Percentiles rank a stretch among this genome's conserved stretches.
phyloP scores from a whole-genome alignment of 1,140 invertebrate genomes.

The Limonius californicus region DNA sequence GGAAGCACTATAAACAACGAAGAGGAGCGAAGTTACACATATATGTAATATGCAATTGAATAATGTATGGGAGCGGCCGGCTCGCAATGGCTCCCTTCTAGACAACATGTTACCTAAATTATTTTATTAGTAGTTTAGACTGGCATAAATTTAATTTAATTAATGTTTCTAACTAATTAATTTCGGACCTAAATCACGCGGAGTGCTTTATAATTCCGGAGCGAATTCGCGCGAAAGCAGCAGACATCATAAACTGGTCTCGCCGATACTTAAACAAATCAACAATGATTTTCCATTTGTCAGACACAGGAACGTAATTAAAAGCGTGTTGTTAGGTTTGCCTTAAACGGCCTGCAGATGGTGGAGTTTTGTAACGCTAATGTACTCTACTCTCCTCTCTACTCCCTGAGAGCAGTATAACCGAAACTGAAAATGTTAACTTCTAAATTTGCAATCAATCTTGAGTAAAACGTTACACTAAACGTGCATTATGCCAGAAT shows the following conservation, averaged over 20 bases:
- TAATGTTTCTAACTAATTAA: constrained; percentile 29
- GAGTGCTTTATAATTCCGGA: neutral
- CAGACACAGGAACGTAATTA: constrained; percentile 15
- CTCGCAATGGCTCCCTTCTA: constrained; percentile 17
- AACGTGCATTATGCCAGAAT: constrained; percentile 25
- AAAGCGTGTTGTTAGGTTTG: constrained; percentile 8
- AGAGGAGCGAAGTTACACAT: neutral
- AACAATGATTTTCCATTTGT: constrained; percentile 15
- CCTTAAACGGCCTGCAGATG: constrained; percentile 3
- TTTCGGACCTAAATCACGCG: constrained; percentile 11
- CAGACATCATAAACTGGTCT: constrained; percentile 4
- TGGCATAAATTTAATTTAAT: constrained; percentile 28
- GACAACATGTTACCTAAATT: constrained; percentile 25
- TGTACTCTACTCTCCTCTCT: neutral
- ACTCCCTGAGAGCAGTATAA: neutral
- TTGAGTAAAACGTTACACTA: constrained; percentile 28
- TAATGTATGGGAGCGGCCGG: constrained; percentile 17
- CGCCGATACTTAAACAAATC: constrained; percentile 7
- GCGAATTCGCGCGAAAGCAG: neutral
- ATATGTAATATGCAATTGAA: constrained; percentile 7
- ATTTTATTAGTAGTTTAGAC: constrained; percentile 25
- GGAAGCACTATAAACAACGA: constrained; percentile 4
- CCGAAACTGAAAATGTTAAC: constrained; percentile 17
- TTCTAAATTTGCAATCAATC: constrained; percentile 25
- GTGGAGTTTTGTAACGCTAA: neutral